These are phyloP conservation scores for Camponotus fellah DNA, from an alignment of 2,888 invertebrate genomes.

Conservation along the genomic window DNA sequence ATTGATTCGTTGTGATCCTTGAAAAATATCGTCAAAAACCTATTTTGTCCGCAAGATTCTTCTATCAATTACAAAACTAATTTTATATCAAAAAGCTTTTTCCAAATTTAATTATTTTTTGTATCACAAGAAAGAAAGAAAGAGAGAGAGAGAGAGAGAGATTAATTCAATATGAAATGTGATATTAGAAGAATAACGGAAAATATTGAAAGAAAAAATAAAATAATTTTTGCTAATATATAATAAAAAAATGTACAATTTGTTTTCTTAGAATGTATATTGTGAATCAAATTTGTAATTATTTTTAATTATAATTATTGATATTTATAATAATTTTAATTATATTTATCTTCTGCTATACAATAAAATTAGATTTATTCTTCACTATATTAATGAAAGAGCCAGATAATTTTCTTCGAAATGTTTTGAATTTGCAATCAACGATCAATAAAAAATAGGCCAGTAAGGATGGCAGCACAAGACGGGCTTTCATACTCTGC, in stretches of 20 bases:
- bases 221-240: no score
- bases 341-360: not conserved
- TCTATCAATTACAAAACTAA: not conserved
- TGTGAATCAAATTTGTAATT: not conserved
- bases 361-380: no score
- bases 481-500: not conserved
- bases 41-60: not conserved
- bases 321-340: not conserved
- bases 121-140: not conserved
- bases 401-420: not conserved
- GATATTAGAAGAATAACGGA: not conserved
- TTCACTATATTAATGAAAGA: not conserved
- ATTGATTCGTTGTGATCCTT: conserved; percentile 31
- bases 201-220: not conserved
- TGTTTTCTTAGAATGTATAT: not conserved
- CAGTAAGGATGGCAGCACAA: conserved; percentile 40
- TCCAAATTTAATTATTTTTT: not conserved
- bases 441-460: conserved; percentile 29
- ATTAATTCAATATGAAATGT: not conserved
- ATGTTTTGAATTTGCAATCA: conserved; percentile 32
- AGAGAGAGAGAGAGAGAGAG: no score
- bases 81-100: not conserved
- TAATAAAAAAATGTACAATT: not conserved
- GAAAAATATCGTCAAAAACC: not conserved
- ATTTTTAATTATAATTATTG: not conserved